phyloP scores from a whole-genome alignment of 1,140 invertebrate species.

The Formica exsecta region DNA sequence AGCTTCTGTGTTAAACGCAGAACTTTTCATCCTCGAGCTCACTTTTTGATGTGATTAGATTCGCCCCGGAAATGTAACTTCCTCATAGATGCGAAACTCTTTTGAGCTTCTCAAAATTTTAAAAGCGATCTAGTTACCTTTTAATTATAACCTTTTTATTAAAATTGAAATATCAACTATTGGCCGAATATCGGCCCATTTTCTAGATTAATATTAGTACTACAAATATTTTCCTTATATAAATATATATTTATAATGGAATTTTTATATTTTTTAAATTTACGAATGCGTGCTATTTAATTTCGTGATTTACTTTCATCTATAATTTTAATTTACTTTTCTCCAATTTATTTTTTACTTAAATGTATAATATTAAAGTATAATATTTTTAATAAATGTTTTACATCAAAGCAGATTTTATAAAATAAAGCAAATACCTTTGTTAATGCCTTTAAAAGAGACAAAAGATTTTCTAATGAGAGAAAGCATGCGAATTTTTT shows the following conservation, averaged over 20 bases:
- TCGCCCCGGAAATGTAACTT: slow-evolving; percentile 25
- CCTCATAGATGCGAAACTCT: background rate
- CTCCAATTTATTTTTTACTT: background rate
- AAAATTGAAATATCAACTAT: background rate
- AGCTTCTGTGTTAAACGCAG: background rate
- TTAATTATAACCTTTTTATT: background rate
- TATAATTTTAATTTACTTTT: background rate
- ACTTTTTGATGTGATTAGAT: slow-evolving; percentile 30
- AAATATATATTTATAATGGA: background rate
- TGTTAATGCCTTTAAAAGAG: background rate
- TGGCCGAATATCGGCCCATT: background rate
- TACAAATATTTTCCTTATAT: background rate
- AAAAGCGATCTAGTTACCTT: background rate
- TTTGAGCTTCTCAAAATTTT: background rate
- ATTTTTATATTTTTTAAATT: background rate
- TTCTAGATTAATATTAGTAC: background rate
- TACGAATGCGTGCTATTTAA: background rate
- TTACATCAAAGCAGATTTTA: background rate
- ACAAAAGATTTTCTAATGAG: background rate
- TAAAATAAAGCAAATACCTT: background rate
- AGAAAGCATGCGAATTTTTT: background rate
- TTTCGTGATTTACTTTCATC: background rate
- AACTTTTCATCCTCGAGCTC: slow-evolving; percentile 2
- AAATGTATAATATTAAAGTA: background rate
- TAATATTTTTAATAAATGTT: background rate